These are phyloP conservation scores for Branchipolynoe longqiensis DNA, from an alignment of 2,888 invertebrate species.

Conservation along the genomic window DNA sequence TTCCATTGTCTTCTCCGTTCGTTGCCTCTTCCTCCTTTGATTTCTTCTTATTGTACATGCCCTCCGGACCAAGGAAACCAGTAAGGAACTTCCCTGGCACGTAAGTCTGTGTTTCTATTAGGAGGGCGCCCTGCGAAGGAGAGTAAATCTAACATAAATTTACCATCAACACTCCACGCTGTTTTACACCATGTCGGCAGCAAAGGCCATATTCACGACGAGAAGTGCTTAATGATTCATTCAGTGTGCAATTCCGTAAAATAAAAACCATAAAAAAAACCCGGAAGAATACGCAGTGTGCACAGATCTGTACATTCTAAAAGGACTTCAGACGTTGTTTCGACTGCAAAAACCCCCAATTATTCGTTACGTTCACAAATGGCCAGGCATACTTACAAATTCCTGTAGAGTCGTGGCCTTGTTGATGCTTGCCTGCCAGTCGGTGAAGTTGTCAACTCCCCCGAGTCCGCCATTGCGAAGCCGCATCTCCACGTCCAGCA, in stretches of 20 bases:
- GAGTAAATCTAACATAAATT: too few species aligned
- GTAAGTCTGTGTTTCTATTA: slow-evolving; percentile 74
- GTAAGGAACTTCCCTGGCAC: slow-evolving; percentile 78
- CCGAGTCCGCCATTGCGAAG: slow-evolving; percentile 81
- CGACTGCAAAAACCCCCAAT: too few species aligned
- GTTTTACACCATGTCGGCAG: too few species aligned
- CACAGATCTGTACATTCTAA: too few species aligned
- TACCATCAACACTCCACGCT: too few species aligned
- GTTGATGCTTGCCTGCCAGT: slow-evolving; percentile 76
- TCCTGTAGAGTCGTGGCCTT: slow-evolving; percentile 73
- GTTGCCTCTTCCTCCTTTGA: slow-evolving; percentile 41
- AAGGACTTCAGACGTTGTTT: too few species aligned
- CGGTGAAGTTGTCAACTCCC: slow-evolving; percentile 78
- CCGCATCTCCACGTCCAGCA: slow-evolving; percentile 78
- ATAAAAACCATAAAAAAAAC: too few species aligned
- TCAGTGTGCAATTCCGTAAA: too few species aligned
- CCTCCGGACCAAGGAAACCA: slow-evolving; percentile 74
- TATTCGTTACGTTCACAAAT: too few species aligned
- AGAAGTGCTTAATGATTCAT: too few species aligned
- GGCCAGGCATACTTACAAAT: slow-evolving; percentile 74
- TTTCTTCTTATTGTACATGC: slow-evolving; percentile 43
- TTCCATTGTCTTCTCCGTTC: slow-evolving; percentile 23
- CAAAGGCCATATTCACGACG: too few species aligned
- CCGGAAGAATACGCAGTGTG: too few species aligned
- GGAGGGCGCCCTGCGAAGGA: slow-evolving; percentile 71